phyloP scores from a whole-genome alignment of 2,888 invertebrate species.

The Hirtodrosophila confusa region DNA sequence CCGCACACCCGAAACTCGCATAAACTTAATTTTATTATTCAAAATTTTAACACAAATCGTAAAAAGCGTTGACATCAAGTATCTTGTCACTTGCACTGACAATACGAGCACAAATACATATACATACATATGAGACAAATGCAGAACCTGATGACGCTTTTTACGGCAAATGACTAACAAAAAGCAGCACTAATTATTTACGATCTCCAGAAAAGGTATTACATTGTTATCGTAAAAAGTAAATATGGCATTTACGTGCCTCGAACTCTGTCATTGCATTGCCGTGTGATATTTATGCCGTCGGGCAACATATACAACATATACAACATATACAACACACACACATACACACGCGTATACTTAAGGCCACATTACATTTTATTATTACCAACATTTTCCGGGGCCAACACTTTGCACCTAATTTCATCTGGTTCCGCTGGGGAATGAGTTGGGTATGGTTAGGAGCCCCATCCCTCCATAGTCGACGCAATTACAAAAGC shows the following conservation, averaged over 20 bases:
- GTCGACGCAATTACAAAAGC: constrained; percentile 42
- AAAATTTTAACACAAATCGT: constrained; percentile 51
- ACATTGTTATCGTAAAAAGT: constrained; percentile 68
- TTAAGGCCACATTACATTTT: constrained; percentile 52
- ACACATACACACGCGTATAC: constrained; percentile 18
- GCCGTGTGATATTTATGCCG: constrained; percentile 49
- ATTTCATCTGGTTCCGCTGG: constrained; percentile 54
- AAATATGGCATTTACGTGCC: constrained; percentile 66
- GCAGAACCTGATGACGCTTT: constrained; percentile 10
- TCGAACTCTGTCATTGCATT: constrained; percentile 8
- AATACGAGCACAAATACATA: too few relatives aligned
- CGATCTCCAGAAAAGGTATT: constrained; percentile 51
- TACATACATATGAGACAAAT: background rate
- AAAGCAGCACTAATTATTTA: constrained; percentile 70
- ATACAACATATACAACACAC: constrained; percentile 4
- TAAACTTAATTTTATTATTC: constrained; percentile 63
- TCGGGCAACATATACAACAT: constrained; percentile 24
- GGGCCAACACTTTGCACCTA: constrained; percentile 65
- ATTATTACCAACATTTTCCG: constrained; percentile 43
- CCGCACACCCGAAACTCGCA: background rate
- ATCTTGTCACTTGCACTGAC: constrained; percentile 14
- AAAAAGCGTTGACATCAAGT: constrained; percentile 41
- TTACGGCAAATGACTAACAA: constrained; percentile 37
- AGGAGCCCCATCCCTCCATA: background rate
- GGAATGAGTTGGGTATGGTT: constrained; percentile 2